Conservation (phyloP, 2,888 invertebrate genomes). For the Drosophila melanocephala region DNA sequence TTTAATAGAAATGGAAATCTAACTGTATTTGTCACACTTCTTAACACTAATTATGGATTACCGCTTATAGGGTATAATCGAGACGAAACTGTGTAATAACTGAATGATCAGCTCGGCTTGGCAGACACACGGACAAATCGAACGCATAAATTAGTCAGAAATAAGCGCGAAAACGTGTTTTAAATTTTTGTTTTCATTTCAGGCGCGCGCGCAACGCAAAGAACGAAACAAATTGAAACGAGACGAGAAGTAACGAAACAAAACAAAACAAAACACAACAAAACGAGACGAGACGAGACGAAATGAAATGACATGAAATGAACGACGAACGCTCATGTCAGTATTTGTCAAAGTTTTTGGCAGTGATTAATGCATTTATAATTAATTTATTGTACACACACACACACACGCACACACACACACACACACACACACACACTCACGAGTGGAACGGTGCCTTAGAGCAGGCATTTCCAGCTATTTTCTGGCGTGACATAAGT, state of each 20-base stretch:
- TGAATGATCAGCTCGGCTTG: constrained; percentile 41
- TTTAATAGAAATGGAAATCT: not conserved
- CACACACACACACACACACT: constrained; percentile 23
- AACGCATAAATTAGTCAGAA: constrained; percentile 80
- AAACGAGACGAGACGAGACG: constrained; percentile 26
- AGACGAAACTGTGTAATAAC: constrained; percentile 54
- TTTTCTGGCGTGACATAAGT: constrained; percentile 71
- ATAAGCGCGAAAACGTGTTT: constrained; percentile 82
- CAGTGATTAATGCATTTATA: constrained; percentile 84
- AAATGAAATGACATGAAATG: constrained; percentile 58
- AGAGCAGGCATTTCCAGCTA: constrained; percentile 45
- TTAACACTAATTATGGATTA: not conserved
- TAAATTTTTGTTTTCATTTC: constrained; percentile 80
- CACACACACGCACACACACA: constrained; percentile 6
- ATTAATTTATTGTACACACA: constrained; percentile 79
- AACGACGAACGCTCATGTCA: constrained; percentile 78
- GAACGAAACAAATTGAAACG: constrained; percentile 24
- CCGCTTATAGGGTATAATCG: constrained; percentile 50
- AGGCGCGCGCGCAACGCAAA: constrained; percentile 41
- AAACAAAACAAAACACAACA: constrained; percentile 2
- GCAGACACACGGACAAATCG: constrained; percentile 66
- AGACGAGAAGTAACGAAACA: constrained; percentile 3
- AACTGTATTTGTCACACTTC: constrained; percentile 1
- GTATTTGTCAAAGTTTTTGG: constrained; percentile 82
- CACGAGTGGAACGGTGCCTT: constrained; percentile 14